These are phyloP conservation scores for Tetragonula clypearis DNA, from an alignment of 1,140 invertebrate species.

Conservation along the genomic window DNA sequence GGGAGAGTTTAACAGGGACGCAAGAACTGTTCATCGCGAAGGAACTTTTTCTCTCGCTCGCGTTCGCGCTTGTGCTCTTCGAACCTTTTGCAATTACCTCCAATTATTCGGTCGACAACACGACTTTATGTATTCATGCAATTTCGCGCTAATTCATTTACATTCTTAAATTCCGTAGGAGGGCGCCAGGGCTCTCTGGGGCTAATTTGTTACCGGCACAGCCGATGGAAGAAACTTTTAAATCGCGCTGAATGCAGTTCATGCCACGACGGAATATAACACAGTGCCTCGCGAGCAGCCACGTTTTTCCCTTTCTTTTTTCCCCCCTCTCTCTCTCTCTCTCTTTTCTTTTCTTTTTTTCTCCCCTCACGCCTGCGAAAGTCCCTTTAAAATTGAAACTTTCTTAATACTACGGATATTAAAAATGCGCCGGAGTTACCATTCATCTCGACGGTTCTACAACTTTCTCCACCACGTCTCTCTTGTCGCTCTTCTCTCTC, in stretches of 20 bases:
- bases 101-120: constrained; percentile 21
- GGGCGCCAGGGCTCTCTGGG: not conserved
- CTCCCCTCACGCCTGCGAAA: not conserved
- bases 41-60: not conserved
- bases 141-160: constrained; percentile 43
- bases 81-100: constrained; percentile 24
- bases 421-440: constrained; percentile 38
- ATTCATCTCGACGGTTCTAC: not conserved
- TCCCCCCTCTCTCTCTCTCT: no score
- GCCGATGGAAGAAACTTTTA: constrained; percentile 36
- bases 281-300: constrained; percentile 1
- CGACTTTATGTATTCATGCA: constrained; percentile 32
- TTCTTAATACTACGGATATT: constrained; percentile 39
- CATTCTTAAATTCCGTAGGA: constrained; percentile 31
- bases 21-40: not conserved
- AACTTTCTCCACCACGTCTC: not conserved
- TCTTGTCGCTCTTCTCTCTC: not conserved
- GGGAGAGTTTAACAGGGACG: not conserved
- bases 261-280: not conserved
- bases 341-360: not conserved
- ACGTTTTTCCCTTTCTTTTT: not conserved
- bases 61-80: not conserved
- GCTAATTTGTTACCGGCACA: constrained; percentile 27
- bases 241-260: constrained; percentile 20
- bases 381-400: constrained; percentile 41